These are phyloP conservation scores for Lophotriccus pileatus DNA, from an alignment of 2,797 vertebrate genomes.

Conservation along the genomic window DNA sequence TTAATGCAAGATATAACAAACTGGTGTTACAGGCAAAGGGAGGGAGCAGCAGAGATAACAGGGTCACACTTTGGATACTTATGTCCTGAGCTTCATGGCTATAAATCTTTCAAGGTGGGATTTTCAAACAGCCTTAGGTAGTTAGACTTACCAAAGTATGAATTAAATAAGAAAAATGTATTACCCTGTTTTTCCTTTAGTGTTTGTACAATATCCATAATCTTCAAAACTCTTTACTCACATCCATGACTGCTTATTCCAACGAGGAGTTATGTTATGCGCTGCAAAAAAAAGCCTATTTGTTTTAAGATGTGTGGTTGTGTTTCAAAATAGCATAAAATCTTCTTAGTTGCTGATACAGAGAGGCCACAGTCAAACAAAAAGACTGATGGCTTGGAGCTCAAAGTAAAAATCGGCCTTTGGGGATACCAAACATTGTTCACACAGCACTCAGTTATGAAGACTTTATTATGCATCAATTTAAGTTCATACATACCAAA, in stretches of 20 bases:
- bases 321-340: slow-evolving; percentile 2
- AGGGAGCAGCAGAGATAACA: not conserved
- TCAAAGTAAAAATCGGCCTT: not conserved
- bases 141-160: not conserved
- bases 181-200: not conserved
- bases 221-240: not conserved
- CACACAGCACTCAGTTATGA: not conserved
- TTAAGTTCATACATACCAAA: slow-evolving; percentile 24
- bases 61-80: not conserved
- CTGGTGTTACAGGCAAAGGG: not conserved
- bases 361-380: not conserved
- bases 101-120: not conserved
- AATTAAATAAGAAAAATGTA: not conserved
- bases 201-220: not conserved
- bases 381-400: not conserved
- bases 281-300: not conserved
- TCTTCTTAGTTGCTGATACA: not conserved
- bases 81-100: not conserved
- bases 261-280: not conserved
- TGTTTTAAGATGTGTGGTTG: not conserved
- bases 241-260: not conserved
- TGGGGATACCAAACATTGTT: not conserved
- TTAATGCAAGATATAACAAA: not conserved
- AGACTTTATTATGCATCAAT: slow-evolving; percentile 15
- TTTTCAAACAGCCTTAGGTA: not conserved